A percentile compares a stretch with the other conserved stretches of the same genome.
phyloP scores from a whole-genome alignment of 2,113 vertebrate species.

The Cryptomyrus ogoouensis region DNA sequence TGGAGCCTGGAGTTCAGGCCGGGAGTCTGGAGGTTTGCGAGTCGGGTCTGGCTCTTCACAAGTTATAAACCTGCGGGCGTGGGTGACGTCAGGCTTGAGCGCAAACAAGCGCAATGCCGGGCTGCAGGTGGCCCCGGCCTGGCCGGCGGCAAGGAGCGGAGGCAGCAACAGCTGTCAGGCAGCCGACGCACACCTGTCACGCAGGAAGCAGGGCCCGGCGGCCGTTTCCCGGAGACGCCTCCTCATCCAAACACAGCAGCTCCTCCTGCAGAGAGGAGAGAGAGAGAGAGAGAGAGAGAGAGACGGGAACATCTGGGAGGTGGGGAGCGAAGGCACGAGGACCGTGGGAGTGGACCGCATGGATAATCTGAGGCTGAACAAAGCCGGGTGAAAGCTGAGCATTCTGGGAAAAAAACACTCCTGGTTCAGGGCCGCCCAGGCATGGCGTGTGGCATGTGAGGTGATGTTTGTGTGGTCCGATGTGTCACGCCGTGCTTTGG shows the following conservation, averaged over 20 bases:
- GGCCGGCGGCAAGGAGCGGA: neutral
- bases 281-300: neutral
- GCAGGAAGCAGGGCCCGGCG: conserved; percentile 62
- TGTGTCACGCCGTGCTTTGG: neutral
- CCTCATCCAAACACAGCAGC: conserved; percentile 52
- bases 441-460: neutral
- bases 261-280: conserved; percentile 35
- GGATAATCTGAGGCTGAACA: neutral
- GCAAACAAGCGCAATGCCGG: conserved; percentile 56
- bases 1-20: neutral
- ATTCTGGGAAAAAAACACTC: neutral
- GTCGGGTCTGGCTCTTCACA: conserved; percentile 22
- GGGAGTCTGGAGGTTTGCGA: neutral
- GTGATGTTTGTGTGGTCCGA: neutral
- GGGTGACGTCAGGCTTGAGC: conserved; percentile 55
- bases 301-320: conserved; percentile 24
- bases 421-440: neutral
- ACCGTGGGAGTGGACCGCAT: neutral
- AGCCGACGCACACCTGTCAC: conserved; percentile 66
- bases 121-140: conserved; percentile 56
- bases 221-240: conserved; percentile 71
- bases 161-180: conserved; percentile 65
- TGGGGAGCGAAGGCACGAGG: neutral
- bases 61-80: conserved; percentile 60
- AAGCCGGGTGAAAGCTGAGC: neutral